Base-by-base conservation (phyloP, 2,113 vertebrate genomes). In the Microtus ochrogaster region DNA sequence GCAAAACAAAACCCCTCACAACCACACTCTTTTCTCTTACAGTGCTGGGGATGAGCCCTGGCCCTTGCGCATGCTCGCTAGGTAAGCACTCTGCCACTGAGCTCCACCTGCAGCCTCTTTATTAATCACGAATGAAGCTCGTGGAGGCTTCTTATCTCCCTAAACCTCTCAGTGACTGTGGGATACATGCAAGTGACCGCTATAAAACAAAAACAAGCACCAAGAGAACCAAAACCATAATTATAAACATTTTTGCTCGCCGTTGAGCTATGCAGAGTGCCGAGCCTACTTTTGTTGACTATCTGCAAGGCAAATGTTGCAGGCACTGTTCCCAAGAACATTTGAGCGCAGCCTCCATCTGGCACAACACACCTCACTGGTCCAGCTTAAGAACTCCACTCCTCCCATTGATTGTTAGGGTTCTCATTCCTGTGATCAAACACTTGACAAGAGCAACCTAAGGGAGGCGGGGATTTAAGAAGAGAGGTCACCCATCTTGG, bases 161-260 rank as follows among this genome's bases (percentile, higher is more conserved):
- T 63, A 93, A 12, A 39, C 44, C 68, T 66, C 16, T 63, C 52
- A 13, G 3, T 33, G 3, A 44, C 66, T 93, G 65, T 39, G 55
- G 52, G 47, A 61, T 19, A 24, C 2, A 21, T 8, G 3, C 17
- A 44, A 3, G 0, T 90, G 70, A 70, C 2, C 72, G 30, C 58
- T 63, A 58, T 1, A 49, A 17, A 39, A 70, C 19, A 13, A 58
- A 73, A n/a, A 47, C 14, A 63, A 13, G 2, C 52, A 55, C 21
- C 22, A 28, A 79, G 49, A 30, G 19, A 78, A 55, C 0, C 82
- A 87, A 70, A 13, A 44, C 39, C 11, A 28, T 73, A 84, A 47
- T 61, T 91, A 41, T 72, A 47, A 86, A 44, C 39, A 73, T 68
- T 68, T 78, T 78, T 89, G 79, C 63, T 91, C 66, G 8, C 3